These are phyloP conservation scores for Uromys caudimaculatus DNA, from an alignment of 2,797 vertebrate genomes.

Conservation along the genomic window DNA sequence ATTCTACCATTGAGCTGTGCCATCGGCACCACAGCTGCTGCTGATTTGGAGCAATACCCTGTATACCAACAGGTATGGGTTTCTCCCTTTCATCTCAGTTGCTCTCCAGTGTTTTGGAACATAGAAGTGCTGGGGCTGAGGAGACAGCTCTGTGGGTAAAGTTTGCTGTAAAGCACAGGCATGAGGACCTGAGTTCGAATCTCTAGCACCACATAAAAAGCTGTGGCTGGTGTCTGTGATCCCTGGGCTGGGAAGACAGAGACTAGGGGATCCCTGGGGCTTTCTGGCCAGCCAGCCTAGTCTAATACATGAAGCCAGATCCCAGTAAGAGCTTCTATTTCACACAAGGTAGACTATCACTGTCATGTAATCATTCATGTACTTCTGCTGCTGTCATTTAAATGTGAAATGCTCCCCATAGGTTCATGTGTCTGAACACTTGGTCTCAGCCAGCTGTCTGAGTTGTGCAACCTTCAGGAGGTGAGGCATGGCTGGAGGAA, in stretches of 20 bases:
- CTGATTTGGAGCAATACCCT: not conserved
- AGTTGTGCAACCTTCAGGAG: not conserved
- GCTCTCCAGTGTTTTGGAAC: not conserved
- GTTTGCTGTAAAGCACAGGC: not conserved
- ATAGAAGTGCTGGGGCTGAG: too few relatives aligned
- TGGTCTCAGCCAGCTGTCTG: not conserved
- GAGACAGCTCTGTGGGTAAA: not conserved
- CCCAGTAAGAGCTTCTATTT: not conserved
- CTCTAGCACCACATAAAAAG: not conserved
- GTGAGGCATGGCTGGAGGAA: not conserved
- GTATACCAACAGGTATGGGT: fast-evolving
- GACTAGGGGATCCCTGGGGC: not conserved
- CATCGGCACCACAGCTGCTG: too few relatives aligned
- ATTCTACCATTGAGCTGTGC: not conserved
- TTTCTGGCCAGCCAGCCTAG: not conserved
- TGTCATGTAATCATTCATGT: not conserved
- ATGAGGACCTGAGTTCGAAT: not conserved
- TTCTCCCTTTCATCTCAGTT: not conserved
- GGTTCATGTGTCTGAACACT: not conserved
- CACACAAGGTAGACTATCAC: not conserved
- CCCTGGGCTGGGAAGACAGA: not conserved
- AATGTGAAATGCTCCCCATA: not conserved
- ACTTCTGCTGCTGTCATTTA: not conserved
- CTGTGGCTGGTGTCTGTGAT: not conserved
- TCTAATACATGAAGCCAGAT: not conserved